Evolutionary conservation across 2,113 vertebrate species (phyloP), one percentile per base, ranked within the genome.

Genomic region (Setophaga coronata): DNA sequence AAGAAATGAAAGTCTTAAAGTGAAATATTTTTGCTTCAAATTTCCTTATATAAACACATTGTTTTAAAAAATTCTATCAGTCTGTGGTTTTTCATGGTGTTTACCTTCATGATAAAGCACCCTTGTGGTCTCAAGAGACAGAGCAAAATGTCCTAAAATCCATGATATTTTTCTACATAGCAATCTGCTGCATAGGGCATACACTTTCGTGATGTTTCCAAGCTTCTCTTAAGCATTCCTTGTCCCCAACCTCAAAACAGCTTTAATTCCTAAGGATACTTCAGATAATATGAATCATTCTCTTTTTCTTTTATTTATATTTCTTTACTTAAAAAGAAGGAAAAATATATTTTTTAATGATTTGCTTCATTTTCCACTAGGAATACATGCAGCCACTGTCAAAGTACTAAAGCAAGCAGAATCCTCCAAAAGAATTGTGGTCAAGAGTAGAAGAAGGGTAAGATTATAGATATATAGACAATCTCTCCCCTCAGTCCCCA

Each of bases 201-300:
- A 23, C 1, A 24, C 51, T 61, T 81, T 6, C 28, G 14, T 48
- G 7, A 61, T 7, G 7, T 24, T 38, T 56, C 21, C 6, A 1
- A 73, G 29, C 19, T 85, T 34, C 21, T 57, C 31, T 65, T 51
- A 51, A 66, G 6, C 5, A 54, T 50, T 10, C 4, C 9, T 54
- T 34, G 11, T 10, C 13, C 34, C 13, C 0, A 3, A 4, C 2
- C 3, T 2, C 14, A 48, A 48, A 74, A 34, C 1, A 42, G 4
- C 4, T 73, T 64, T 72, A 50, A 64, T 54, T 87, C 1, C 0
- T 42, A 60, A 64, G 5, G 38, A 28, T 14, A 64, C 7, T 54
- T 71, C 40, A 34, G 7, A 33, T 40, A 40, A 31, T 12, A n/a
- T 3, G 1, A 91, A 80, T 25, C 4, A 57, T 12, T 67, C 16